Evolutionary conservation across 2,113 vertebrate species (phyloP), one percentile per base, ranked within the genome.

Genomic region (Typhlomys cinereus): DNA sequence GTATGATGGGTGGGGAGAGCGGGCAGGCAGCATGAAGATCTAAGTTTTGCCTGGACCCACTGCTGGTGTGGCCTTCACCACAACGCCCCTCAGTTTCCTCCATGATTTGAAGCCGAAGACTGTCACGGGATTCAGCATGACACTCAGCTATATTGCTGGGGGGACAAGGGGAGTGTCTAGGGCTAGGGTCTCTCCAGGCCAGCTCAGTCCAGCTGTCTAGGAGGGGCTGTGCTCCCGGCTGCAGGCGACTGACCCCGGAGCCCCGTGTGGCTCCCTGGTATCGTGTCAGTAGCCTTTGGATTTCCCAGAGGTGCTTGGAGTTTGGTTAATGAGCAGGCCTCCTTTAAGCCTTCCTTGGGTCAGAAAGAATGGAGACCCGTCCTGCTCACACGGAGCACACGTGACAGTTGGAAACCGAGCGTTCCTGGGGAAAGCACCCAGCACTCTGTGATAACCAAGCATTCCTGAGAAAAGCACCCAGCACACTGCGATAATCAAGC

Each of bases 241-340:
- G 41, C 41, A 67, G 76, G 73, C 0, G 0, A 1, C 14, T 1
- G 15, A 90, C 14, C 27, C 29, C 21, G 7, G 29, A 5, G 8
- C 11, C 11, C 61, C 5, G 0, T 23, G 61, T 12, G 44, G 34
- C 29, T 11, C 11, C n/a, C 48, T 54, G 14, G 69, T 66, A 46
- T 20, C 12, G 0, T 57, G 74, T 18, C 62, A 52, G 6, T 17
- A 78, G 48, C 39, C 67, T 91, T 31, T 85, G 92, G 52, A 39
- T n/a, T n/a, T 59, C n/a, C 66, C 81, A 27, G 39, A 0, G 62
- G 41, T 4, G 17, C 52, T 90, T 48, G 7, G 39, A n/a, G 34
- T 36, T 71, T 52, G 62, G 54, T 91, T 85, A 92, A 41, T 34
- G 76, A 89, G 69, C 75, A 79, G 20, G 31, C 10, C n/a, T 88